Evolutionary conservation across 2,888 invertebrate species (phyloP), one percentile per base, ranked within the genome.

Genomic region (Noctua fimbriata): DNA sequence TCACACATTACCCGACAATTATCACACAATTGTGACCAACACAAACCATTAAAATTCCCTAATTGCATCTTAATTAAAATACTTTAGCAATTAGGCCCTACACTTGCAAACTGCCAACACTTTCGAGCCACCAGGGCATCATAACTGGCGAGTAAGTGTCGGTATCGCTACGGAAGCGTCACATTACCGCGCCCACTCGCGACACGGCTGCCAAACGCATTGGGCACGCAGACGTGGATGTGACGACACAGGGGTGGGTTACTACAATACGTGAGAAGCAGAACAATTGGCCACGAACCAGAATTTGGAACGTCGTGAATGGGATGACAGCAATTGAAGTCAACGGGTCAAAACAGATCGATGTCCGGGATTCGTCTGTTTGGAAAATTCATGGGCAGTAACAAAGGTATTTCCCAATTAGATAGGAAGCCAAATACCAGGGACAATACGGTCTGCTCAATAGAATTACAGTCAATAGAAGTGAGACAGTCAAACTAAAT

Each of bases 221-320:
- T 81, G 36, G 86, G 86, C 73, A 83, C 82, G 85, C 84, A 80
- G 74, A 80, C 73, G 69, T 86, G 89, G 87, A 92, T 90, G 89
- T 89, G 90, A 92, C 77, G 91, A 89, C 91, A 92, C 71, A 89
- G 85, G 92, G 93, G 92, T 91, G 91, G 87, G 88, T 85, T 88
- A 83, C 78, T 82, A 86, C 85, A 87, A 81, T 88, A 87, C 89
- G 90, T 90, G 90, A 88, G 92, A 92, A 89, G 69, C 85, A 81
- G 81, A 81, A 63, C 82, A 85, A 82, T 76, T 73, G 81, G 66
- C 41, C 66, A 88, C 47, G 63, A 74, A 88, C 78, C 71, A 32
- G 69, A 71, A 69, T 78, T 77, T 66, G 78, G 72, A 75, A 78
- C 83, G 71, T 66, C 41, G 58, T 76, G 81, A 86, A 83, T 83